Percentiles rank a stretch among this genome's conserved stretches.
Conservation (phyloP, 2,888 invertebrate species). For the Meliscaeva auricollis region DNA sequence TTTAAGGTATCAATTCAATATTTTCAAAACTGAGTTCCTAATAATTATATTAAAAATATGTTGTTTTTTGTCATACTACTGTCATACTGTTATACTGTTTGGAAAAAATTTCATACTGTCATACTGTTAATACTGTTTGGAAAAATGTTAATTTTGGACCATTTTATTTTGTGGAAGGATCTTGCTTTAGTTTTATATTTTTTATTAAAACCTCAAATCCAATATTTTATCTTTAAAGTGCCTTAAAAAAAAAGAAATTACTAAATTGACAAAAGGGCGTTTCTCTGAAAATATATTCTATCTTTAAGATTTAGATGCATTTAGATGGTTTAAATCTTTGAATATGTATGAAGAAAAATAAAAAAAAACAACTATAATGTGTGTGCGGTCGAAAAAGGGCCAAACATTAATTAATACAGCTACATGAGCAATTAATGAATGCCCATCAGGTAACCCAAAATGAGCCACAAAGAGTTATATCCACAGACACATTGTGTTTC, state of each 20-base stretch:
- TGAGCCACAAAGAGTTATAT: slow-evolving; percentile 57
- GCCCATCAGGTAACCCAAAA: slow-evolving; percentile 52
- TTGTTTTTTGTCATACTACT: too few species aligned
- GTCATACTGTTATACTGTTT: too few species aligned
- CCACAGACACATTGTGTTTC: background rate
- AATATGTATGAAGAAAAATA: background rate
- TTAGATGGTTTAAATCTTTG: slow-evolving; percentile 1
- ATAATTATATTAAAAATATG: too few species aligned
- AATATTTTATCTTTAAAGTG: background rate
- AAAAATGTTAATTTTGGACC: too few species aligned
- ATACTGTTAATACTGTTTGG: too few species aligned
- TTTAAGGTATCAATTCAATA: too few species aligned
- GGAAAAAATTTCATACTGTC: too few species aligned
- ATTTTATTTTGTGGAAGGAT: too few species aligned
- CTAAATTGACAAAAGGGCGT: slow-evolving; percentile 2
- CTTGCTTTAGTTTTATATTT: too few species aligned
- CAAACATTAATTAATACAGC: slow-evolving; percentile 65
- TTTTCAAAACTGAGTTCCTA: too few species aligned
- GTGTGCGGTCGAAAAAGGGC: slow-evolving; percentile 66
- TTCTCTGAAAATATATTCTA: slow-evolving; percentile 18
- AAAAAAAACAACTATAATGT: background rate
- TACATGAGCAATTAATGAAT: slow-evolving; percentile 72
- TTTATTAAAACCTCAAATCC: background rate
- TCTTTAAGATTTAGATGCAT: slow-evolving; percentile 44
- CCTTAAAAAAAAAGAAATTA: background rate